A percentile compares a stretch with the other conserved stretches of the same genome.
Conservation (phyloP, 2,797 vertebrate genomes). For the Crocidura indochinensis region DNA sequence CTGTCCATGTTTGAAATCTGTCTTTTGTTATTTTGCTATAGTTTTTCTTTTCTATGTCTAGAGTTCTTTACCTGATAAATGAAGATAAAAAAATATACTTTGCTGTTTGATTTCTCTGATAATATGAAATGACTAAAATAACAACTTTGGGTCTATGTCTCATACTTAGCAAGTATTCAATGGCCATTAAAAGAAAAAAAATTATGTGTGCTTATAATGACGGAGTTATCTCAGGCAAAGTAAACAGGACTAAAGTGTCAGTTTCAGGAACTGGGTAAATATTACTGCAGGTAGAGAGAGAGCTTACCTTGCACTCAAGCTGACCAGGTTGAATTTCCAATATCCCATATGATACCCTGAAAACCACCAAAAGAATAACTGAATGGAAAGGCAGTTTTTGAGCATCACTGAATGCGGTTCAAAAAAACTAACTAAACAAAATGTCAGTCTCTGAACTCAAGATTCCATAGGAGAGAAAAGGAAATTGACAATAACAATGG, state of each 20-base stretch:
- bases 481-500: background rate
- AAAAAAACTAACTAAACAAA: no score
- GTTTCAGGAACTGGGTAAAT: background rate
- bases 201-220: background rate
- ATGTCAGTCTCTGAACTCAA: background rate
- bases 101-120: background rate
- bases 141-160: background rate
- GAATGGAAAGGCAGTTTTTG: no score
- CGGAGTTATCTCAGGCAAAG: background rate
- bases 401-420: no score
- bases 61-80: background rate
- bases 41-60: background rate
- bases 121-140: background rate
- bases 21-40: background rate
- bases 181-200: conserved; percentile 9
- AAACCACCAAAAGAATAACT: no score
- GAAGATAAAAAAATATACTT: background rate
- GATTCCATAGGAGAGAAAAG: background rate
- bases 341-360: no score
- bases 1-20: background rate
- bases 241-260: background rate
- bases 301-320: no score
- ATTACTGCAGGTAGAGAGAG: no score
- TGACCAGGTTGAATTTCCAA: no score
- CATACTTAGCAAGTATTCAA: background rate